Base-by-base conservation (phyloP, 2,113 vertebrate genomes). In the Lophura nycthemera region DNA sequence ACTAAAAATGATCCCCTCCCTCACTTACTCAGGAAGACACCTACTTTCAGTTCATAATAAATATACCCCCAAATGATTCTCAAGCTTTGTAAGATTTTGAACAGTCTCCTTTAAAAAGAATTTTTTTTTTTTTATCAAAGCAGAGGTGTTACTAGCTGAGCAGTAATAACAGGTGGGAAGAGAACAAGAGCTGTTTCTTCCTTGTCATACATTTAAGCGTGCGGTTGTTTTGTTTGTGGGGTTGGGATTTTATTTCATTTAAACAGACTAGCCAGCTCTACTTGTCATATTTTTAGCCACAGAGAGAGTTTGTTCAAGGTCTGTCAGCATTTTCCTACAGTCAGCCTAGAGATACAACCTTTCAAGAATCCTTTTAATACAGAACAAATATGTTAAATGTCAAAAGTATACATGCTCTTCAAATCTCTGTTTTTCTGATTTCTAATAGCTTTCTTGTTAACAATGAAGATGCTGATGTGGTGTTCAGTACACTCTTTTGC, bases 151-250 rank as follows among this genome's bases (percentile, higher is more conserved):
- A 61, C 64, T 72, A 83, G 12, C 45, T 42, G 30, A 61, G 27
- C 45, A 42, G 47, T 38, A 90, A 47, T 40, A 72, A 74, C 29
- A 92, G 3, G 5, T 34, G 27, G 18, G 21, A 74, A 81, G 43
- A 90, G 16, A 89, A 87, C 8, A 83, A 86, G 50, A 92, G 36
- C 17, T 60, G 15, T 52, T 91, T 74, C 22, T 63, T 77, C 85
- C 72, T 57, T 77, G 29, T 36, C 32, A 78, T 77, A 86, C 25
- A 67, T 65, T 75, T 86, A 42, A 81, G 48, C 29, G 7, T 52
- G 38, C 8, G 25, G 61, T 19, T 40, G 61, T 64, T 64, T 64
- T 38, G 61, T 40, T 63, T 63, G 36, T 7, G 34, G 60, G 36
- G 25, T 8, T 6, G 36, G 61, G 25, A 8, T 27, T 63, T 45